Evolutionary conservation across 1,140 invertebrate species (phyloP), one percentile per base, ranked within the genome.

Genomic region (Augochlora pura): DNA sequence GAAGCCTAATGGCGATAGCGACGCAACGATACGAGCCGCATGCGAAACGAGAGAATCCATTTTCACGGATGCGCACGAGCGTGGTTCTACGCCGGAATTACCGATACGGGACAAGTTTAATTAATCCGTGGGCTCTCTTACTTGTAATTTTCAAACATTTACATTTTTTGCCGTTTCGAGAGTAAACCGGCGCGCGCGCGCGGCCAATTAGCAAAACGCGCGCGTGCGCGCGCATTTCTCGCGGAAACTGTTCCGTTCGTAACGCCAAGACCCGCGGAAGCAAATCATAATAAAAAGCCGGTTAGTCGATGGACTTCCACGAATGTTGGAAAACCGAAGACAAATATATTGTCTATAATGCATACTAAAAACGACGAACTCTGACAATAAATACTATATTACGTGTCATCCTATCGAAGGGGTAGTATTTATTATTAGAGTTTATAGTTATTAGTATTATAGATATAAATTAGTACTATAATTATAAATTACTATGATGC

Each of bases 21-120:
- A 21, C 7, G 59, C 32, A 60, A n/a, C 39, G 18, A 42, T 18
- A n/a, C n/a, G 46, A 63, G 42, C 27, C 27, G 60, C 39, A 38
- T 59, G 21, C 1, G 52, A 21, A 54, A n/a, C n/a, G n/a, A 14
- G 21, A 12, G n/a, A 27, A 63, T 27, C 70, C 70, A 73, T 73
- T 52, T 73, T 73, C 59, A 63, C 42, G 70, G 70, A 63, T 63
- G 60, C 42, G 4, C 59, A 32, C 23, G 7, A 10, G 23, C 18
- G 10, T 63, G 63, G 52, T 73, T 73, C 18, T 42, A 23, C 16
- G 5, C 18, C 12, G 12, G 27, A 32, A 62, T 52, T 63, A 52
- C 25, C 49, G 49, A 63, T 27, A 63, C 32, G 8, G 21, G 52
- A 39, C 18, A 16, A 10, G 18, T 63, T 49, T 63, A 73, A 73